A percentile compares a stretch with the other conserved stretches of the same genome.
Evolutionary conservation across 2,113 vertebrate species (phyloP).

Genomic region (Syngnathus floridae): DNA sequence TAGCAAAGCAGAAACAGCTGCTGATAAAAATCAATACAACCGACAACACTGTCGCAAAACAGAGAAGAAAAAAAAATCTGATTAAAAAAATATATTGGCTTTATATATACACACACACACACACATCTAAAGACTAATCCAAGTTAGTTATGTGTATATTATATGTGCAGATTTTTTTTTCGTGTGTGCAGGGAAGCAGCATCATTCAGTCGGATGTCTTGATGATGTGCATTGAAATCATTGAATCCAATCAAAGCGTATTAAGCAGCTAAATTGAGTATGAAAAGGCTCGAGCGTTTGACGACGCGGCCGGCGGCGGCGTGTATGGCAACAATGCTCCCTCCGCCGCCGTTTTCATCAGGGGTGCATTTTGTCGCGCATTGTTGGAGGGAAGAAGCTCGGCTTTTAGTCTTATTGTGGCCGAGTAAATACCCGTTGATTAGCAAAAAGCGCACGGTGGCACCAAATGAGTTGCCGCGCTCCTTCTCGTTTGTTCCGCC

Average conservation of each 20-base stretch:
- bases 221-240: constrained; percentile 17
- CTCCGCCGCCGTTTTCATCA: constrained; percentile 9
- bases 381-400: constrained; percentile 35
- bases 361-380: constrained; percentile 12
- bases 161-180: not conserved
- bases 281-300: constrained; percentile 19
- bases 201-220: not conserved
- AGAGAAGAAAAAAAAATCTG: not conserved
- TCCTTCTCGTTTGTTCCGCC: constrained; percentile 58
- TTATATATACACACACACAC: too few species aligned
- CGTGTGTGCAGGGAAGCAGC: not conserved
- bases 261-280: constrained; percentile 29
- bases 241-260: constrained; percentile 29
- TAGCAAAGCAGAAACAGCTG: constrained; percentile 25
- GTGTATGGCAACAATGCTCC: constrained; percentile 11
- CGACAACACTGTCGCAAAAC: constrained; percentile 33
- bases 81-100: too few species aligned
- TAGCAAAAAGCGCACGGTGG: constrained; percentile 60
- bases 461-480: constrained; percentile 50
- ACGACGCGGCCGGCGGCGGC: constrained; percentile 5
- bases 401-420: constrained; percentile 45
- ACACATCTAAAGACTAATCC: too few species aligned
- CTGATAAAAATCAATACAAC: constrained; percentile 35
- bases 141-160: too few species aligned
- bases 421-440: constrained; percentile 55